Base-by-base conservation (phyloP, 2,888 invertebrate species). In the Monochamus alternatus region DNA sequence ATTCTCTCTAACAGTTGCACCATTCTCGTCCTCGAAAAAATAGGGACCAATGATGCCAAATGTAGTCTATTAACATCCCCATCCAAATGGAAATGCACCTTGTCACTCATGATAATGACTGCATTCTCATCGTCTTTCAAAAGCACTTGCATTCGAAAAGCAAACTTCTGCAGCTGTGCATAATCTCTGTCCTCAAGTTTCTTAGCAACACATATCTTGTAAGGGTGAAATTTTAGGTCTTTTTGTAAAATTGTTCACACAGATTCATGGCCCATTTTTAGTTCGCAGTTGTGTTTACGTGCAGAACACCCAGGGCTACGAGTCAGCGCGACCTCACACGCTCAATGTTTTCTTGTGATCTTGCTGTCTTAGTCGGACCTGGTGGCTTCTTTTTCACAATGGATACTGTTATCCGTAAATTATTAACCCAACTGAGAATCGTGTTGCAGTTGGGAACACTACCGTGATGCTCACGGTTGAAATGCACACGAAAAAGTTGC, bases 61-160 rank as follows among this genome's bases (percentile, higher is more conserved):
- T 83, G 83, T 70, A 81, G 80, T 64, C 80, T 80, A 69, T 83
- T 83, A 22, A 83, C 81, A 38, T n/a, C 22, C 22, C 81, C 83
- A 75, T 75, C 67, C 65, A 83, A 69, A 75, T 81, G 77, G 69
- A 81, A 80, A 79, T 83, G 82, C 43, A 80, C 81, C 75, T 82
- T 79, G 60, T 82, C 82, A 58, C 77, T 81, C 73, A 73, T 75
- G 43, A 76, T 43, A 32, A 64, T 12, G 3, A 44, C n/a, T 12
- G 47, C 44, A 32, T 14, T 14, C 38, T 44, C 43, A 74, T 75
- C 65, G 32, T 71, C 72, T 31, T 72, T 68, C 72, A 77, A 75
- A 70, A 71, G 60, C 32, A 71, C 72, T 71, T 75, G 72, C 52
- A 75, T 75, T 66, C 72, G 44, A 62, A 51, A 47, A 67, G 73